Conservation (phyloP, 2,113 vertebrate genomes). For the Casuarius casuarius region DNA sequence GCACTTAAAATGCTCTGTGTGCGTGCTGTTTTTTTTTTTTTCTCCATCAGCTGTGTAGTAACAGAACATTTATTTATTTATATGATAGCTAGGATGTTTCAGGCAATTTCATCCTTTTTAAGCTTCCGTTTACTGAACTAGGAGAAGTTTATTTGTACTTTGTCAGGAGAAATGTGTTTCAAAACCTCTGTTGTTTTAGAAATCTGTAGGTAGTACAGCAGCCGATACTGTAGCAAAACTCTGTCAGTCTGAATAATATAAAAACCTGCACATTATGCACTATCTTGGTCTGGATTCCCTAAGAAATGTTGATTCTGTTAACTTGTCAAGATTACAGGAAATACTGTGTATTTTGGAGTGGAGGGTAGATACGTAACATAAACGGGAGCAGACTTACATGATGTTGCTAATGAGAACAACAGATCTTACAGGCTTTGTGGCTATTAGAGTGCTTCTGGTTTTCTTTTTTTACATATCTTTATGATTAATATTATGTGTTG, state of each 20-base stretch:
- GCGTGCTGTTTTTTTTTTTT: not conserved
- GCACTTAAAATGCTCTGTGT: not conserved
- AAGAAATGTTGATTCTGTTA: not conserved
- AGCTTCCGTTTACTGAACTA: not conserved
- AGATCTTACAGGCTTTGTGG: not conserved
- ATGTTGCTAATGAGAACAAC: not conserved
- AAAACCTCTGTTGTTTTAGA: not conserved
- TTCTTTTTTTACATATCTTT: not conserved
- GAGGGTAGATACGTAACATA: not conserved
- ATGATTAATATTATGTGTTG: not conserved
- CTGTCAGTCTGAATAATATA: not conserved
- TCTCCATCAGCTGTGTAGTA: not conserved
- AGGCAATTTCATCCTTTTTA: not conserved
- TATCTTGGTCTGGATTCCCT: not conserved
- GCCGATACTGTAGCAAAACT: not conserved
- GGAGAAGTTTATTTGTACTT: constrained; percentile 49
- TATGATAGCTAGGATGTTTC: not conserved
- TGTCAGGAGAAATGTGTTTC: not conserved
- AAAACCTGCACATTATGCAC: not conserved
- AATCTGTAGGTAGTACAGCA: not conserved
- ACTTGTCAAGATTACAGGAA: not conserved
- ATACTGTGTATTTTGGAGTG: not conserved
- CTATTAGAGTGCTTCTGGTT: not conserved
- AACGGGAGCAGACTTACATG: not conserved
- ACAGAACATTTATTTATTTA: not conserved